Conservation (phyloP, 2,888 invertebrate species). For the Lottia gigantea region DNA sequence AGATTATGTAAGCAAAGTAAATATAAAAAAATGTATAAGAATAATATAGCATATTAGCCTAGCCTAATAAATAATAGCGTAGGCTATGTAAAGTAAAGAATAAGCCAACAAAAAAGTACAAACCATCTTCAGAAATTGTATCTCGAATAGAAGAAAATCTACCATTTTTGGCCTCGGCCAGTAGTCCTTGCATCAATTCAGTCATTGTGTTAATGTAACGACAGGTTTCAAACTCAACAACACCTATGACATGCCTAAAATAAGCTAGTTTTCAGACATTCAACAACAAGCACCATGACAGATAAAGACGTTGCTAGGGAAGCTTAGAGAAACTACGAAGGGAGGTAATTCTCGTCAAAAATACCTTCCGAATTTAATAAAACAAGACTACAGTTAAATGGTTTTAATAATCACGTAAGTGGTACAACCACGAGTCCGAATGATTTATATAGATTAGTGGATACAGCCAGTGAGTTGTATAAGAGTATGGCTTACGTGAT, state of each 20-base stretch:
- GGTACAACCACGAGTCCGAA: no score
- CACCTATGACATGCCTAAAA: background rate
- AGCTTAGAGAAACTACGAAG: background rate
- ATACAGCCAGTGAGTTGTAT: no score
- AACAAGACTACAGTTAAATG: no score
- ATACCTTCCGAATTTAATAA: no score
- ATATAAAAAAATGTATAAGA: no score
- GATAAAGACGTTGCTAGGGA: conserved; percentile 4
- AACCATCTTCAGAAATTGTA: conserved; percentile 61
- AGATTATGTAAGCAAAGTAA: no score
- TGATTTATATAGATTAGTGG: no score
- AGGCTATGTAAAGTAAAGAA: no score
- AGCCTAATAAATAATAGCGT: no score
- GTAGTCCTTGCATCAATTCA: conserved; percentile 57
- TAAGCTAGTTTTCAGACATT: background rate
- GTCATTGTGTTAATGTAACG: conserved; percentile 45
- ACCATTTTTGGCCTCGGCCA: conserved; percentile 63
- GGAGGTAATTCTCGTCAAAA: background rate
- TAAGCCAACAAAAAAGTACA: conserved; percentile 28
- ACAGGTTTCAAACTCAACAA: background rate
- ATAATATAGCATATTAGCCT: no score
- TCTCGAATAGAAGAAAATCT: conserved; percentile 58
- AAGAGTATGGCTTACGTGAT: no score
- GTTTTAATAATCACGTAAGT: no score
- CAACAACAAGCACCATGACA: background rate